These are phyloP conservation scores for Caradrina clavipalpis DNA, from an alignment of 2,888 invertebrate genomes.

Conservation along the genomic window DNA sequence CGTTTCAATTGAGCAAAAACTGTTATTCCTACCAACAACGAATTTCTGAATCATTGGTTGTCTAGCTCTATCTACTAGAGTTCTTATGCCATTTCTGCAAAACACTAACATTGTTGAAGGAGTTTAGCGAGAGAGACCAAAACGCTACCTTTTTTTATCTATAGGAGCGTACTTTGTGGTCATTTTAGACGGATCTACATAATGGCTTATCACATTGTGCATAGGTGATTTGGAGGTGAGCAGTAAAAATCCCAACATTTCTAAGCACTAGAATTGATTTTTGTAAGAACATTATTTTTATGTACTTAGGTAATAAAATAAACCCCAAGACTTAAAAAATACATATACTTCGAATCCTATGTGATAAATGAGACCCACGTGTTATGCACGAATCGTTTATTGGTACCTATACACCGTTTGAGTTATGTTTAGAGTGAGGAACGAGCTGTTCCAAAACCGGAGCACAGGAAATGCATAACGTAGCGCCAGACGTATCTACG, in stretches of 20 bases:
- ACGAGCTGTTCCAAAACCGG: slow-evolving; percentile 69
- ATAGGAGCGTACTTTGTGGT: neutral
- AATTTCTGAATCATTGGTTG: neutral
- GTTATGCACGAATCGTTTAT: slow-evolving; percentile 47
- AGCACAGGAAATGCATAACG: slow-evolving; percentile 73
- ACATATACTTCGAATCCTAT: no score
- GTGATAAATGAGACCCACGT: no score
- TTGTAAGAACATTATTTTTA: no score
- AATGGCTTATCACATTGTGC: no score
- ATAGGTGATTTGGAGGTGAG: no score
- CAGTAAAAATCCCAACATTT: no score
- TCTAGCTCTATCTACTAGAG: neutral
- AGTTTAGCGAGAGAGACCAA: neutral
- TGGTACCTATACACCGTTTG: slow-evolving; percentile 45
- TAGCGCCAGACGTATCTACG: slow-evolving; percentile 49
- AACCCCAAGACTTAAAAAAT: no score
- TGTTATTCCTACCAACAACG: neutral
- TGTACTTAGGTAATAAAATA: no score
- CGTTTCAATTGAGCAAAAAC: slow-evolving; percentile 5
- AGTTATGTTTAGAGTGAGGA: slow-evolving; percentile 62
- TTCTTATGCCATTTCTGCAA: neutral
- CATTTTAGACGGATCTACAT: neutral
- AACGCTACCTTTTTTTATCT: neutral
- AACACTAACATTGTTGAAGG: neutral
- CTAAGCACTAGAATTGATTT: no score